Evolutionary conservation across 2,113 vertebrate species (phyloP), one percentile per base, ranked within the genome.

Genomic region (Nesospiza acunhae): DNA sequence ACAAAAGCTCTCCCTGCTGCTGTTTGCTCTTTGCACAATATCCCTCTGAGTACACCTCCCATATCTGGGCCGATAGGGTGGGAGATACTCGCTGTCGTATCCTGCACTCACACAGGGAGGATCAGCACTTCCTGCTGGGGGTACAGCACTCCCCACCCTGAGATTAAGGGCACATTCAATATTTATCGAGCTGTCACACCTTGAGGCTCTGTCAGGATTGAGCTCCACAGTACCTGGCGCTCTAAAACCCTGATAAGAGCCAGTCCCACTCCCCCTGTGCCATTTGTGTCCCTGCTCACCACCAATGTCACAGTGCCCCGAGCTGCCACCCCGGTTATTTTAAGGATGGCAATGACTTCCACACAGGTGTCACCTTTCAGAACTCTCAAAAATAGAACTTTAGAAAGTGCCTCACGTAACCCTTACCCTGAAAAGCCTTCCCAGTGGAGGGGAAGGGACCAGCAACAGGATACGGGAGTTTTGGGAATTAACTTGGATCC

Each of bases 101-200:
- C 92, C 74, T 5, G 6, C 47, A 19, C 68, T 49, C 87, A 35
- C 53, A 9, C 1, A 35, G 7, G 2, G 87, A 83, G 72, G 82
- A 79, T 69, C 79, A 41, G 73, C 42, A 47, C 79, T 93, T 95
- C 94, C 94, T 37, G 28, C 4, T 53, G 77, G 89, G 69, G 81
- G 50, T 50, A 42, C 78, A 60, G 67, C 37, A 3, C 66, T 96
- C 91, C 85, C 91, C 66, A n/a, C 89, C 90, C 89, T 11, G 2
- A 64, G 89, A 82, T 72, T 85, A 93, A 75, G 90, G 88, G 82
- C 93, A 96, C 68, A 24, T 90, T 94, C 58, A 95, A 88, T 96
- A 92, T 96, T 97, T 84, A 90, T 88, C 2, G 11, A 96, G 87
- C 79, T 70, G 79, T 83, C 87, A 95, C 83, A 1, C 93, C 92